Percentiles rank a stretch among this genome's conserved stretches.
phyloP scores from a whole-genome alignment of 2,888 invertebrate species.

The Perizoma flavofasciatum region DNA sequence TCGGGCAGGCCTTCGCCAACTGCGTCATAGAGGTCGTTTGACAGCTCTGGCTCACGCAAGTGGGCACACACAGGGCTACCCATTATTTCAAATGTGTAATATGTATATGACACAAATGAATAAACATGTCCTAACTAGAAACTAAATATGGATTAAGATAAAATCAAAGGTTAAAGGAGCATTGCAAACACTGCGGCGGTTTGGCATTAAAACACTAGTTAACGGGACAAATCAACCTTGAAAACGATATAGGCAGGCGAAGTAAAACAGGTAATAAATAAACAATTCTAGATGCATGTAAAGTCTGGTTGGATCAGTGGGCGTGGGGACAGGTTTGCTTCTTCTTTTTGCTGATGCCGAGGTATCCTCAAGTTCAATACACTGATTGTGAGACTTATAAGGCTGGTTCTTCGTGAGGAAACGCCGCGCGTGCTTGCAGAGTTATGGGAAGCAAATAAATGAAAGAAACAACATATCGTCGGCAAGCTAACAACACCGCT shows the following conservation, averaged over 20 bases:
- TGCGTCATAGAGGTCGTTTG: too few species aligned
- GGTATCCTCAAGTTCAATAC: slow-evolving; percentile 57
- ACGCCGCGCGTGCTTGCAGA: slow-evolving; percentile 22
- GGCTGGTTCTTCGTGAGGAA: slow-evolving; percentile 31
- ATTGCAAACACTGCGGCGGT: slow-evolving; percentile 3
- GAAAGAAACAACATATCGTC: too few species aligned
- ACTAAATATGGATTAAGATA: not conserved
- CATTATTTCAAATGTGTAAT: too few species aligned
- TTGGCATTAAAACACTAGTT: slow-evolving; percentile 10
- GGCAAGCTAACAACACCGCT: too few species aligned
- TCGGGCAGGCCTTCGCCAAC: too few species aligned
- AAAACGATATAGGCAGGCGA: slow-evolving; percentile 27
- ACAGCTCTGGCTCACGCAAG: too few species aligned
- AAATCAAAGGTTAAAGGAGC: not conserved
- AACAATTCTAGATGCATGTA: slow-evolving; percentile 54
- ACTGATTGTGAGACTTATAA: slow-evolving; percentile 43
- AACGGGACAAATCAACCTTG: slow-evolving; percentile 26
- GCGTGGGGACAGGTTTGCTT: slow-evolving; percentile 56
- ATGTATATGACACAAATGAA: too few species aligned
- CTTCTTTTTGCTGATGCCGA: slow-evolving; percentile 60
- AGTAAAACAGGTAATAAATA: slow-evolving; percentile 56
- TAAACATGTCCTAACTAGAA: not conserved
- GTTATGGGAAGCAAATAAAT: slow-evolving; percentile 1
- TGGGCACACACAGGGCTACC: too few species aligned
- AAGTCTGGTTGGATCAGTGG: slow-evolving; percentile 50